Conservation (phyloP, 2,888 invertebrate genomes). For the Dyspetes luteomarginatus region DNA sequence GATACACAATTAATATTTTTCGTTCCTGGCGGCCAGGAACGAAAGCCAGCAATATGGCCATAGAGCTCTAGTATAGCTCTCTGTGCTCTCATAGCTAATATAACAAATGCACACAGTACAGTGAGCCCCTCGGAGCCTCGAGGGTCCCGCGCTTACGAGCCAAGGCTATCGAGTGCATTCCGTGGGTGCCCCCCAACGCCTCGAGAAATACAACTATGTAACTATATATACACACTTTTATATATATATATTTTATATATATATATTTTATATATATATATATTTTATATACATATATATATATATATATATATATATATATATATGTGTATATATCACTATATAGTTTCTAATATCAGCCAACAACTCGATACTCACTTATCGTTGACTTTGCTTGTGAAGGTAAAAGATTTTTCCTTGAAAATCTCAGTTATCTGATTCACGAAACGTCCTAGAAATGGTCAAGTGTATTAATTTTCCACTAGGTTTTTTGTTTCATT, state of each 20-base stretch:
- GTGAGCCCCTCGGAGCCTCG: not conserved
- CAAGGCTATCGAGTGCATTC: slow-evolving; percentile 81
- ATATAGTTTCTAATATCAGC: no score
- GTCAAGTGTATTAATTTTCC: not conserved
- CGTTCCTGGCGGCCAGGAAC: slow-evolving; percentile 58
- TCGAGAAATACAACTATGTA: slow-evolving; percentile 34
- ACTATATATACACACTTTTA: not conserved
- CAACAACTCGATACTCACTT: no score
- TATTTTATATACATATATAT: no score
- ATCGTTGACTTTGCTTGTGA: not conserved
- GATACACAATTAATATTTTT: slow-evolving; percentile 67
- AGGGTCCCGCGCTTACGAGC: slow-evolving; percentile 74
- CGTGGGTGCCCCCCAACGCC: slow-evolving; percentile 63
- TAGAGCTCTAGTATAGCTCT: no score
- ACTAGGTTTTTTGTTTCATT: not conserved
- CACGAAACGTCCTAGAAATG: slow-evolving; percentile 6
- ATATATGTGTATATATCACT: no score
- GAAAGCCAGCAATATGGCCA: slow-evolving; percentile 29
- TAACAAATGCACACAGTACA: no score
- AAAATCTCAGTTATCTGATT: slow-evolving; percentile 2
- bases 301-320: no score
- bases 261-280: not conserved
- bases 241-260: not conserved
- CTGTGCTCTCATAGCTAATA: no score
- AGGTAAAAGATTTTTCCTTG: slow-evolving; percentile 9